Base-by-base conservation (phyloP, 2,113 vertebrate species). In the Larimichthys crocea region DNA sequence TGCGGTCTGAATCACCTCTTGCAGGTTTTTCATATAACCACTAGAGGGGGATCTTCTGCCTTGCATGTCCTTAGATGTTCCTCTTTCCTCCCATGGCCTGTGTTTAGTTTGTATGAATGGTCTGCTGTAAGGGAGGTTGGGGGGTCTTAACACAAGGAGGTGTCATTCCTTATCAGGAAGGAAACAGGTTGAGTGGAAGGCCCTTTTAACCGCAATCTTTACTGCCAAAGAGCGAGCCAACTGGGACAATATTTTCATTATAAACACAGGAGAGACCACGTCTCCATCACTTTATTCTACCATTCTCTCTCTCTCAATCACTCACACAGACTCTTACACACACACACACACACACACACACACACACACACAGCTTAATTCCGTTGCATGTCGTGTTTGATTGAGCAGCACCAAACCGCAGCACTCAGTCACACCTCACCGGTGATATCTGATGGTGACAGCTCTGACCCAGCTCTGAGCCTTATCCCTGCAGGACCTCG, bases 101-200 rank as follows among this genome's bases (percentile, higher is more conserved):
- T 55, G 57, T n/a, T 26, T 11, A 15, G 17, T 72, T 40, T 52
- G 46, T 66, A 20, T 74, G 78, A 63, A 35, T 67, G 61, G 55
- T 56, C 40, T 60, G 4, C 24, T 74, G 1, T 15, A 5, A 52
- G 53, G 31, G 57, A 72, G 40, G 62, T 48, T 48, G 46, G 22
- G 66, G 63, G 29, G 62, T 59, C 76, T 59, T 49, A 80, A 48
- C 56, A 50, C 55, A 59, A 61, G 49, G 65, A 83, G 75, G 87
- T 87, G 86, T 86, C 65, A 55, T 64, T 87, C 56, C 85, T 94
- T 92, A 93, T 93, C 91, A 80, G 83, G 80, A 71, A 84, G 92
- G 92, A 93, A 90, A 87, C 91, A 88, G 85, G 85, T 90, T 85
- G 82, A 71, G 26, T 76, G 59, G 75, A 70, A 85, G 46, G 29